Evolutionary conservation across 2,888 invertebrate species (phyloP), one percentile per base, ranked within the genome.

Genomic region (Yponomeuta plumbellus): DNA sequence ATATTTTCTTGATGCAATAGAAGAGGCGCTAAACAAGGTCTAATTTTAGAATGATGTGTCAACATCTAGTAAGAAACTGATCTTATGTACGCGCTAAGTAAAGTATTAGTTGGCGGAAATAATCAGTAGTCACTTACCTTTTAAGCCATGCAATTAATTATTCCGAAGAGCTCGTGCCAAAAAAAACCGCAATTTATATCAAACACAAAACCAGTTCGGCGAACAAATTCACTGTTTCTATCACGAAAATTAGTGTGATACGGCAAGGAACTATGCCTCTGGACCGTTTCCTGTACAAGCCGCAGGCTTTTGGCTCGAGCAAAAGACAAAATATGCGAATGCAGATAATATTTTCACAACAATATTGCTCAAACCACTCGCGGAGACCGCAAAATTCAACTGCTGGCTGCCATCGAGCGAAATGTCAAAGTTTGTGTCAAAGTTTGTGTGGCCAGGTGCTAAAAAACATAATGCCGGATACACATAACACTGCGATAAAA

Each of bases 381-480:
- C 80, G 78, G 67, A 83, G 76, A 82, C 84, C 79, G 83, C 85
- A 86, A 80, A 78, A 79, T 70, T 77, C 75, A 79, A 86, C 86
- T 86, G 85, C 83, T 83, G 75, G 74, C 44, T 52, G 44, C 13
- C 44, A 52, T 52, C 44, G 44, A 52, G 44, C 59, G 22, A 57
- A 44, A 39, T 58, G 58, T 58, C 58, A 58, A 58, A 58, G 6
- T 23, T 22, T 13, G 3, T 23, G 59, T 59, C 59, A 40, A 67
- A 64, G 26, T 61, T 11, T 3, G 23, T 59, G 59, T 59, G 59
- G 23, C 59, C 10, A 59, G 21, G 4, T 23, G 5, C 59, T 59
- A 22, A 17, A 17, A 59, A 21, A 22, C 11, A 21, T 59, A 22
- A 20, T 59, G 23, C 59, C 23, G 22, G 22, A 2, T 59, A 22